These are phyloP conservation scores for Clarias fuscus DNA, from an alignment of 2,797 vertebrate genomes.

Conservation along the genomic window DNA sequence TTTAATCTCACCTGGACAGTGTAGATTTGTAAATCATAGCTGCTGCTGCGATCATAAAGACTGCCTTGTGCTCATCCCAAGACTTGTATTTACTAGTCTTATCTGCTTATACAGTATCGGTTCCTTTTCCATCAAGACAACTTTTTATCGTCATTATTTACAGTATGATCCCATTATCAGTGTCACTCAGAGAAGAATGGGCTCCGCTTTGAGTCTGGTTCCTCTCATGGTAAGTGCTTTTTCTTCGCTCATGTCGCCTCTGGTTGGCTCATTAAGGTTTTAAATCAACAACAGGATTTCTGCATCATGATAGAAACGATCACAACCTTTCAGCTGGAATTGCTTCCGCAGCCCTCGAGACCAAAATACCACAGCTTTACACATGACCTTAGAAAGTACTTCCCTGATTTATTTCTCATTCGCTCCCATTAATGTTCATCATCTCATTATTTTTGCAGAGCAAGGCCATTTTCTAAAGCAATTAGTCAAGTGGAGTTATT, in stretches of 20 bases:
- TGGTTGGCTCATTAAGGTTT: neutral
- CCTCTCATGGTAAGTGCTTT: neutral
- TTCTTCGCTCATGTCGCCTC: neutral
- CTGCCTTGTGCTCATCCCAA: neutral
- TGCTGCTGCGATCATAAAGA: neutral
- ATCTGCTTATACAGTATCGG: neutral
- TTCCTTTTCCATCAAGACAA: neutral
- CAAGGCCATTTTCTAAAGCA: constrained; percentile 33
- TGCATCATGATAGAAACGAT: neutral
- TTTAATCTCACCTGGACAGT: neutral
- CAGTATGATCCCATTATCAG: neutral
- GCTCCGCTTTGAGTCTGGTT: neutral
- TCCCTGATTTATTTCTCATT: constrained; percentile 29
- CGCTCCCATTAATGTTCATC: constrained; percentile 32
- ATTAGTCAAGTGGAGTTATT: constrained; percentile 45
- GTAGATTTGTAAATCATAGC: neutral
- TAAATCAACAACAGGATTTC: neutral
- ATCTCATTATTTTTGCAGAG: constrained; percentile 38
- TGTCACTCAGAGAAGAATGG: neutral
- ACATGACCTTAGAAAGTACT: constrained; percentile 5
- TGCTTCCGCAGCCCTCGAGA: neutral
- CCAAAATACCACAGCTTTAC: neutral
- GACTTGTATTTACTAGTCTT: too few species aligned
- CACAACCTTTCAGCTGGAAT: neutral
- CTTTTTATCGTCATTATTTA: neutral